phyloP scores from a whole-genome alignment of 92 coral and sea anemone genomes.

The Hydrozoanthus gracilis region DNA sequence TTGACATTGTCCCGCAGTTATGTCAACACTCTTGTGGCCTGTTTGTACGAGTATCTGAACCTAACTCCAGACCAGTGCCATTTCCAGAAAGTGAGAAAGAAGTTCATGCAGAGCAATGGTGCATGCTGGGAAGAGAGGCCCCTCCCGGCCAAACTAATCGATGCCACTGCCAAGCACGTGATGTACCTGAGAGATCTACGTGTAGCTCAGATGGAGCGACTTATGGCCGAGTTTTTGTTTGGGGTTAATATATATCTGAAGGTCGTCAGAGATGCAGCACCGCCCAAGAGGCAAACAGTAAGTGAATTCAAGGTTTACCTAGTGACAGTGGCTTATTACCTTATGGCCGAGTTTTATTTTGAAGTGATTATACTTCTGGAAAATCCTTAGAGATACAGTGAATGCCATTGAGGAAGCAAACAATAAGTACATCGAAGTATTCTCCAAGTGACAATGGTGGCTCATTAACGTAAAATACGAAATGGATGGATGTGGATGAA shows the following conservation, averaged over 20 bases:
- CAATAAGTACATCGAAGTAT: too few relatives aligned
- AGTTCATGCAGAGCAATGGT: conserved; percentile 73
- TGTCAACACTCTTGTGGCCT: conserved; percentile 86
- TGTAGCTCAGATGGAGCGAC: conserved; percentile 93
- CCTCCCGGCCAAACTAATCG: conserved; percentile 68
- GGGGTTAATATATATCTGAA: conserved; percentile 92
- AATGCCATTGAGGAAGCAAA: too few relatives aligned
- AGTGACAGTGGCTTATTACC: background rate
- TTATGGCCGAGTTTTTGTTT: conserved; percentile 89
- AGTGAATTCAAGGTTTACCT: background rate
- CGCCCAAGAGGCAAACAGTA: conserved; percentile 67
- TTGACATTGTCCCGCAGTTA: conserved; percentile 53
- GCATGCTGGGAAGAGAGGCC: conserved; percentile 92
- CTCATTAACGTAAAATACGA: too few relatives aligned
- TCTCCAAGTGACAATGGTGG: too few relatives aligned
- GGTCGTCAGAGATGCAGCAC: conserved; percentile 73
- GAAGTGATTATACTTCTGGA: too few relatives aligned
- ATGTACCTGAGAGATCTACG: conserved; percentile 98
- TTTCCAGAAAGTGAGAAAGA: conserved; percentile 85
- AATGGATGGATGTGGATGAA: too few relatives aligned
- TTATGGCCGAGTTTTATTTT: too few relatives aligned
- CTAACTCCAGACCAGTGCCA: conserved; percentile 85
- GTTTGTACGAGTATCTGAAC: conserved; percentile 92
- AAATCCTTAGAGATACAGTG: too few relatives aligned
- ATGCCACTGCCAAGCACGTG: conserved; percentile 91